A percentile compares a stretch with the other conserved stretches of the same genome.
Evolutionary conservation across 2,113 vertebrate genomes (phyloP).

Genomic region (Crotalus tigris): DNA sequence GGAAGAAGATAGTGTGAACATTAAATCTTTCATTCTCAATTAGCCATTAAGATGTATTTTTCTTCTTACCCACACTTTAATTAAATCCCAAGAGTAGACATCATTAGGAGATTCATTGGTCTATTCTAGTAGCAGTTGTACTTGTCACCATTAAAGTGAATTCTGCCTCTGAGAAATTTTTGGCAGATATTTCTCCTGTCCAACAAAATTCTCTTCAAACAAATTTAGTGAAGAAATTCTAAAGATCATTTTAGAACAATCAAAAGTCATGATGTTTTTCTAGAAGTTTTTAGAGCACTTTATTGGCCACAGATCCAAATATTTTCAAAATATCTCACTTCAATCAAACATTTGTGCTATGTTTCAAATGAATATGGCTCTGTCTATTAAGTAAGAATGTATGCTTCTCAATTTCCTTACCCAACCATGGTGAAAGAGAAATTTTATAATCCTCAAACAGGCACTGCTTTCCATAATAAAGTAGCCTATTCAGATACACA

Average conservation of each 20-base stretch:
- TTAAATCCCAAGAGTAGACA: background rate
- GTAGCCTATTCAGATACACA: background rate
- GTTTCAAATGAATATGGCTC: background rate
- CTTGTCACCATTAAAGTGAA: background rate
- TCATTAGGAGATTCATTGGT: background rate
- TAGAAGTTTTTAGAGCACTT: background rate
- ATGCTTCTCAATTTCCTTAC: background rate
- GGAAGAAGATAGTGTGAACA: background rate
- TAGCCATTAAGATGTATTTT: background rate
- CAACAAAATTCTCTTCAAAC: background rate
- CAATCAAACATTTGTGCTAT: background rate
- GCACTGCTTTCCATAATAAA: background rate
- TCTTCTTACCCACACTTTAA: background rate
- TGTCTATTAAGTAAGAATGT: background rate
- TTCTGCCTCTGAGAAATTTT: background rate
- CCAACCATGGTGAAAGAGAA: background rate
- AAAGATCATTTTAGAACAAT: background rate
- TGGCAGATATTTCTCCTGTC: background rate
- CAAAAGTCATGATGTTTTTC: background rate
- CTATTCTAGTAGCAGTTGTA: background rate
- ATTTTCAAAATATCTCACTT: background rate
- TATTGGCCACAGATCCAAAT: background rate
- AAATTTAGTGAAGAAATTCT: background rate
- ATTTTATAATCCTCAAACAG: background rate
- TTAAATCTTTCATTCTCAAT: background rate